A percentile compares a stretch with the other conserved stretches of the same genome.
These are phyloP conservation scores for Actias luna DNA, from an alignment of 2,888 invertebrate genomes.

Conservation along the genomic window DNA sequence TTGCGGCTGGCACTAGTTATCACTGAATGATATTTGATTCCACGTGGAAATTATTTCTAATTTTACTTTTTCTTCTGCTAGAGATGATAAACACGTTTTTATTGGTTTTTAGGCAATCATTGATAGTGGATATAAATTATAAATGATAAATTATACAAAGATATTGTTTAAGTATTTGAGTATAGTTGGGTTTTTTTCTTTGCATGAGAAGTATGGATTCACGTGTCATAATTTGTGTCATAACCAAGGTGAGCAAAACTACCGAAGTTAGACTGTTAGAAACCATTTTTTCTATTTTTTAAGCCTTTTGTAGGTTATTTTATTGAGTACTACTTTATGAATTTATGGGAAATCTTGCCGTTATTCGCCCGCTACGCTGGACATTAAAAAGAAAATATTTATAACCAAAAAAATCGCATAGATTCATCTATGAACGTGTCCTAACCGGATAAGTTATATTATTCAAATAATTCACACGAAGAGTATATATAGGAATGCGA, in stretches of 20 bases:
- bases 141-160: background rate
- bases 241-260: constrained; percentile 9
- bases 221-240: background rate
- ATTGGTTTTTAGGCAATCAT: background rate
- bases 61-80: constrained; percentile 53
- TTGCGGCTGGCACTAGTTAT: constrained; percentile 66
- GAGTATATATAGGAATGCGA: background rate
- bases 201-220: background rate
- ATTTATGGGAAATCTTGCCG: background rate
- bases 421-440: too few species aligned
- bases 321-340: background rate
- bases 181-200: background rate
- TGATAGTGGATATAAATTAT: background rate
- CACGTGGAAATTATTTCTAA: constrained; percentile 67
- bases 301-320: background rate
- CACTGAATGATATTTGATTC: constrained; percentile 71
- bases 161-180: background rate
- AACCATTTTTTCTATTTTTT: background rate
- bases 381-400: too few species aligned
- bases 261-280: background rate
- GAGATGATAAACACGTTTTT: background rate
- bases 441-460: too few species aligned
- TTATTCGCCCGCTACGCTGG: too few species aligned
- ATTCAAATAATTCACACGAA: background rate
- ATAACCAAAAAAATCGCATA: too few species aligned